Conservation (phyloP, 2,113 vertebrate genomes). For the Plectropomus leopardus region DNA sequence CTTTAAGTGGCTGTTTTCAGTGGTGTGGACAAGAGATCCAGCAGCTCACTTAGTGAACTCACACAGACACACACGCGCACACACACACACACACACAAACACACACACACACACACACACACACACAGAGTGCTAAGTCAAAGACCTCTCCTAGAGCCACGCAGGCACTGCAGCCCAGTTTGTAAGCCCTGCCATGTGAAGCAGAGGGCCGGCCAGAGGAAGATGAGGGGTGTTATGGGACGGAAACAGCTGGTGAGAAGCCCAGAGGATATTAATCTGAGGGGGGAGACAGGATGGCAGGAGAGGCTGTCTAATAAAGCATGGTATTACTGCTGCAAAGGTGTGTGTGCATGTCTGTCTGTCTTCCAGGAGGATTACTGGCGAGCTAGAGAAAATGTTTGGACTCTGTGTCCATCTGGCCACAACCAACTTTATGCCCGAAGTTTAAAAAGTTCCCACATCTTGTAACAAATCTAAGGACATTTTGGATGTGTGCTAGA, state of each 20-base stretch:
- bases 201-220: constrained; percentile 59
- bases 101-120: constrained; percentile 27
- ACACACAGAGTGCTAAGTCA: not conserved
- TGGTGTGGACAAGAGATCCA: constrained; percentile 6
- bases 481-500: not conserved
- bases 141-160: constrained; percentile 45
- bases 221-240: constrained; percentile 81
- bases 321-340: constrained; percentile 76
- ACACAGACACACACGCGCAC: constrained; percentile 35
- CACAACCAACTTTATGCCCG: constrained; percentile 11
- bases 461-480: not conserved
- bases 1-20: constrained; percentile 36
- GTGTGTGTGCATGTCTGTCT: constrained; percentile 61
- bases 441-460: not conserved
- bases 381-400: constrained; percentile 29
- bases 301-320: constrained; percentile 76
- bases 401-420: constrained; percentile 60
- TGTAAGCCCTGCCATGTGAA: constrained; percentile 63
- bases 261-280: constrained; percentile 80
- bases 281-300: constrained; percentile 81
- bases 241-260: constrained; percentile 82
- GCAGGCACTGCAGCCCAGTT: constrained; percentile 38
- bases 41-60: not conserved
- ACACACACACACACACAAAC: too few relatives aligned
- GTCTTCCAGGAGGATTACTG: constrained; percentile 74